phyloP scores from a whole-genome alignment of 2,888 invertebrate genomes.

The Ceraclea dissimilis region DNA sequence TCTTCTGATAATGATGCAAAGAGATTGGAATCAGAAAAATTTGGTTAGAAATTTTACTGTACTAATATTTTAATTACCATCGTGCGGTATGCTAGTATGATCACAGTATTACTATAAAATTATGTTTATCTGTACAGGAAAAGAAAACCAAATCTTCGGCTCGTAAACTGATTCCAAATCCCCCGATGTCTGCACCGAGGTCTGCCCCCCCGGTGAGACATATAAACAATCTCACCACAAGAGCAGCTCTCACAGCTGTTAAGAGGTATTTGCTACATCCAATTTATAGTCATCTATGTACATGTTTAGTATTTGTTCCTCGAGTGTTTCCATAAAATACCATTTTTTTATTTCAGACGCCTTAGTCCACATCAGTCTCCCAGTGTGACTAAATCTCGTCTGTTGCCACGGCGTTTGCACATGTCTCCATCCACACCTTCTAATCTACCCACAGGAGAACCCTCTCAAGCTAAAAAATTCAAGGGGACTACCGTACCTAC shows the following conservation, averaged over 20 bases:
- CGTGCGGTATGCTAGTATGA: too few species aligned
- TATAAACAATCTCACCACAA: constrained; percentile 27
- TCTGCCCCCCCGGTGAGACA: constrained; percentile 32
- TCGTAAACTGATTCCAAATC: constrained; percentile 39
- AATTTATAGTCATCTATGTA: too few species aligned
- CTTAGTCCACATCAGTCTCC: constrained; percentile 21
- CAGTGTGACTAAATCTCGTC: constrained; percentile 11
- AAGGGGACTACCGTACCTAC: constrained; percentile 14
- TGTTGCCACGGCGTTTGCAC: constrained; percentile 16
- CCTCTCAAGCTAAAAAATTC: constrained; percentile 12
- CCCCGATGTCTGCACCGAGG: constrained; percentile 30
- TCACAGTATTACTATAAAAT: background rate
- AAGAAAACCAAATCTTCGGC: constrained; percentile 47
- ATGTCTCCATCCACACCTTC: constrained; percentile 11
- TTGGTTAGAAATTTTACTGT: constrained; percentile 32
- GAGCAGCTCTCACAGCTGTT: constrained; percentile 28
- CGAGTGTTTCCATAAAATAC: too few species aligned
- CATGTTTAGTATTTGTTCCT: too few species aligned
- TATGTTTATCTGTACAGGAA: constrained; percentile 32
- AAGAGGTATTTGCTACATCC: constrained; percentile 29
- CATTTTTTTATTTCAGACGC: constrained; percentile 9
- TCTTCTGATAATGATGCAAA: constrained; percentile 52
- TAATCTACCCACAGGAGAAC: background rate
- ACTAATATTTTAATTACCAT: background rate
- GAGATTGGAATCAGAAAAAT: constrained; percentile 55